These are phyloP conservation scores for Papilio polyxenes DNA, from an alignment of 1,140 invertebrate species.

Conservation along the genomic window DNA sequence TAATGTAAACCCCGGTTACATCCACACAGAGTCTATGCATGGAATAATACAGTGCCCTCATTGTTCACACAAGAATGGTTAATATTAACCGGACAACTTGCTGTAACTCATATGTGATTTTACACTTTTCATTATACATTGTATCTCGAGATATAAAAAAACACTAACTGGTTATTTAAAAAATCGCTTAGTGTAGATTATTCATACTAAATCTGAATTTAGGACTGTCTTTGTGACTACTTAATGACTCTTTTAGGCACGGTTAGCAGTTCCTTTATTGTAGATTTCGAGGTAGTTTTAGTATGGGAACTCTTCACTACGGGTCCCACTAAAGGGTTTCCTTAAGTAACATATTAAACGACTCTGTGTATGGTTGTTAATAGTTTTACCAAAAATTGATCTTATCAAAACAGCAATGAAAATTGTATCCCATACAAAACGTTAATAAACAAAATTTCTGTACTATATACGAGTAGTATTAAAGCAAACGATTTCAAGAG, in stretches of 20 bases:
- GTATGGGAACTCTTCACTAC: no score
- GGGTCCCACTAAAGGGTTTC: no score
- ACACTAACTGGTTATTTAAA: no score
- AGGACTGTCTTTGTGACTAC: no score
- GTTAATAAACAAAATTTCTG: background rate
- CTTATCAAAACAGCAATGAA: background rate
- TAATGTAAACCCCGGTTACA: slow-evolving; percentile 3
- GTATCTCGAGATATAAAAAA: background rate
- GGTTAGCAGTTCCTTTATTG: no score
- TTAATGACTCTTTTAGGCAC: no score
- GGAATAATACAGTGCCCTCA: slow-evolving; percentile 5
- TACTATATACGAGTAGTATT: no score
- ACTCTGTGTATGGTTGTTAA: no score
- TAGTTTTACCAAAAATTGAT: background rate
- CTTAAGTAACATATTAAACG: no score
- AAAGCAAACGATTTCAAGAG: background rate
- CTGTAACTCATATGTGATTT: background rate
- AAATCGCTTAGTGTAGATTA: no score
- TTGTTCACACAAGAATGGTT: background rate
- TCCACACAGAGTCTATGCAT: background rate
- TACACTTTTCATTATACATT: background rate
- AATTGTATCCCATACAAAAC: background rate
- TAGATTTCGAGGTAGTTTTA: no score
- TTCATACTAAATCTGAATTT: no score
- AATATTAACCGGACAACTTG: background rate